Evolutionary conservation across 1,140 invertebrate genomes (phyloP).

Genomic region (Zeugodacus cucurbitae): DNA sequence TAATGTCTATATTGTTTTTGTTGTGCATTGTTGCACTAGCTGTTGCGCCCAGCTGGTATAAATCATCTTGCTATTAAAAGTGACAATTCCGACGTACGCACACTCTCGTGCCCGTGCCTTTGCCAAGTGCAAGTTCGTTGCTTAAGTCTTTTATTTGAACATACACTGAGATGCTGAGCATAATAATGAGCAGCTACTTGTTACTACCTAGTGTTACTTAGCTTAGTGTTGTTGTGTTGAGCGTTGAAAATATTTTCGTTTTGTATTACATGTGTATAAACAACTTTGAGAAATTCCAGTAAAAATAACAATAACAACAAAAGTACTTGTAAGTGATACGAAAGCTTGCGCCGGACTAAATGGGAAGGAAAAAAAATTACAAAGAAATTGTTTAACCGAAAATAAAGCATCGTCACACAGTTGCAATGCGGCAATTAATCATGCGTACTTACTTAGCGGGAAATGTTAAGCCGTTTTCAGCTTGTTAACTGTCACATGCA

Average conservation of each 20-base stretch:
- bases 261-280: not conserved
- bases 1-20: not conserved
- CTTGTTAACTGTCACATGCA: not conserved
- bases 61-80: slow-evolving; percentile 23
- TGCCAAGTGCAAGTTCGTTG: slow-evolving; percentile 10
- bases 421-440: slow-evolving; percentile 12
- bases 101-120: not conserved
- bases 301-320: not conserved
- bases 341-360: not conserved
- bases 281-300: not conserved
- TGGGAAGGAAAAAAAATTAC: not conserved
- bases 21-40: not conserved
- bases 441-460: slow-evolving; percentile 5
- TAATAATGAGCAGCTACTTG: slow-evolving; percentile 18
- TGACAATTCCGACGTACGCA: slow-evolving; percentile 12
- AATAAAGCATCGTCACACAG: slow-evolving; percentile 8
- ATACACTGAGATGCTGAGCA: not conserved
- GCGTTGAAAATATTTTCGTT: not conserved
- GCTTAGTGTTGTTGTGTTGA: not conserved
- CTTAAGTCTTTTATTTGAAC: slow-evolving; percentile 41
- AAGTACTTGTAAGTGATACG: too few relatives aligned
- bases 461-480: not conserved
- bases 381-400: not conserved
- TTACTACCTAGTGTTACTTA: not conserved
- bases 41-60: not conserved